A percentile compares a stretch with the other conserved stretches of the same genome.
Evolutionary conservation across 2,888 invertebrate species (phyloP).

Genomic region (Sinelater perroti): DNA sequence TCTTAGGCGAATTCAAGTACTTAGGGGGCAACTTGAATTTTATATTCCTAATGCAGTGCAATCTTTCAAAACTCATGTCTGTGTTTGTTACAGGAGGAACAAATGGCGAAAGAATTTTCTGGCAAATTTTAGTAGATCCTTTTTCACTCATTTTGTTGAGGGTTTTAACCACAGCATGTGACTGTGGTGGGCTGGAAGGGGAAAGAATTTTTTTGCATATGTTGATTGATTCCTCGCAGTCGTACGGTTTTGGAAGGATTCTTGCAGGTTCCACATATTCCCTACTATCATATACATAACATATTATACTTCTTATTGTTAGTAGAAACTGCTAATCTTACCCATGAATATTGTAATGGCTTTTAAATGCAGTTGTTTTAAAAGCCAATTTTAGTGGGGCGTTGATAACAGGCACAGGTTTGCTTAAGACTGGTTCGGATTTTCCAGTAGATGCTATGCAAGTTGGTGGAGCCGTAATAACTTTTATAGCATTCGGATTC

Average conservation of each 20-base stretch:
- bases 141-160: constrained; percentile 45
- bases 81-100: constrained; percentile 26
- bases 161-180: constrained; percentile 34
- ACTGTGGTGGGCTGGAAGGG: constrained; percentile 46
- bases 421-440: constrained; percentile 38
- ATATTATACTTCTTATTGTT: constrained; percentile 8
- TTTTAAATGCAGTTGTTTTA: constrained; percentile 60
- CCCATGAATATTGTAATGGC: constrained; percentile 59
- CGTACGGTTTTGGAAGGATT: constrained; percentile 49
- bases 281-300: constrained; percentile 46
- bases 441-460: constrained; percentile 38
- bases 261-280: constrained; percentile 51
- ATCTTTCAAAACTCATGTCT: constrained; percentile 56
- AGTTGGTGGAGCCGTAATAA: constrained; percentile 55
- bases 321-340: constrained; percentile 35
- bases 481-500: constrained; percentile 60
- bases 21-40: constrained; percentile 60
- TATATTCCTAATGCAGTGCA: constrained; percentile 58
- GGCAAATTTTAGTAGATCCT: constrained; percentile 48
- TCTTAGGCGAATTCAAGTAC: constrained; percentile 52
- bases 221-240: constrained; percentile 54
- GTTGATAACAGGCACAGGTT: constrained; percentile 59
- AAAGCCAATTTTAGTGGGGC: constrained; percentile 63
- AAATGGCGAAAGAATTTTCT: constrained; percentile 48
- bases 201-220: constrained; percentile 57